phyloP scores from a whole-genome alignment of 2,888 invertebrate genomes.

The Eupithecia vulgata region DNA sequence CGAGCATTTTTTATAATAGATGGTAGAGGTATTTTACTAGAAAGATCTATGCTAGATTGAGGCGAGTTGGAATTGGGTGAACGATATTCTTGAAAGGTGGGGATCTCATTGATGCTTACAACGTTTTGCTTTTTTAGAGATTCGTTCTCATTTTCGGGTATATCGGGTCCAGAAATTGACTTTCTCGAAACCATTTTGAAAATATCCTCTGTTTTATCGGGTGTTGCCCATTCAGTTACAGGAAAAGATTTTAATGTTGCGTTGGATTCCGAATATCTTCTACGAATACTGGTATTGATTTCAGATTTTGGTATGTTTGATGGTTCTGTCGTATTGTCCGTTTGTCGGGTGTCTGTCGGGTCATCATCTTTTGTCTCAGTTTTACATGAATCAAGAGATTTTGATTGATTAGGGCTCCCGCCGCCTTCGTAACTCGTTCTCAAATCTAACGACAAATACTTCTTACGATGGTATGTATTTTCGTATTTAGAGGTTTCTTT shows the following conservation, averaged over 20 bases:
- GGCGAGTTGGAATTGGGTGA: conserved; percentile 66
- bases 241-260: conserved; percentile 52
- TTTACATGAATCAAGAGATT: conserved; percentile 46
- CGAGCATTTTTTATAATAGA: conserved; percentile 72
- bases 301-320: conserved; percentile 24
- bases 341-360: conserved; percentile 21
- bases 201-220: conserved; percentile 55
- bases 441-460: conserved; percentile 66
- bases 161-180: conserved; percentile 31
- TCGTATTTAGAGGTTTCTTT: conserved; percentile 29
- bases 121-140: conserved; percentile 62
- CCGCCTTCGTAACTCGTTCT: conserved; percentile 58
- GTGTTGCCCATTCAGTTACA: conserved; percentile 47
- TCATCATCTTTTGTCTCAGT: conserved; percentile 31
- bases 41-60: conserved; percentile 62
- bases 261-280: conserved; percentile 65
- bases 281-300: conserved; percentile 39
- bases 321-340: conserved; percentile 5
- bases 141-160: conserved; percentile 12
- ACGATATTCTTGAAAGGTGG: conserved; percentile 80
- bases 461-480: conserved; percentile 54
- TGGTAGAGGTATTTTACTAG: conserved; percentile 63
- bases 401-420: conserved; percentile 41
- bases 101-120: conserved; percentile 81
- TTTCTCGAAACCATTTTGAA: conserved; percentile 60